Conservation (phyloP, 2,888 invertebrate species). For the Nomada fucata region DNA sequence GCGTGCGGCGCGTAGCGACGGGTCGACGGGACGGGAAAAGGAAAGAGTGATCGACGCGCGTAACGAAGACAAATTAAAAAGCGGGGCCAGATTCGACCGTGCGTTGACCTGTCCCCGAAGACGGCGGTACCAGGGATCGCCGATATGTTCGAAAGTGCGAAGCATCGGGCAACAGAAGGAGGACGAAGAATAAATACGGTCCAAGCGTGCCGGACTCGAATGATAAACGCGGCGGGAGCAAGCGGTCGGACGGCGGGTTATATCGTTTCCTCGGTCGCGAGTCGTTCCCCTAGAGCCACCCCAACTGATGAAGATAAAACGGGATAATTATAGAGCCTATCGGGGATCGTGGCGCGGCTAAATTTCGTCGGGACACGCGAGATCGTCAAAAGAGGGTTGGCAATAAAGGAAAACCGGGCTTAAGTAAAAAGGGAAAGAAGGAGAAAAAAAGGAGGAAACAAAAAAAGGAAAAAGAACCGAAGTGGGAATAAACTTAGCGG, state of each 20-base stretch:
- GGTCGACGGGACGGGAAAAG: slow-evolving; percentile 1
- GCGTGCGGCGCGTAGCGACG: background rate
- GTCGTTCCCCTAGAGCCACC: slow-evolving; percentile 60
- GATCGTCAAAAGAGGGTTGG: slow-evolving; percentile 78
- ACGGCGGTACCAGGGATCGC: background rate
- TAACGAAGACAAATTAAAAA: slow-evolving; percentile 70
- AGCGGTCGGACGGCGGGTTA: slow-evolving; percentile 46
- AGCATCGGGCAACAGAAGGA: background rate
- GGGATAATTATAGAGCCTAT: slow-evolving; percentile 83
- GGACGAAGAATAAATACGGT: slow-evolving; percentile 31
- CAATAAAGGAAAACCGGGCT: slow-evolving; percentile 75
- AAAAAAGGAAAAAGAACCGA: slow-evolving; percentile 26
- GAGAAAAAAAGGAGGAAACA: slow-evolving; percentile 16
- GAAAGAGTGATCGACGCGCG: slow-evolving; percentile 63
- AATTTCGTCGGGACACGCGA: slow-evolving; percentile 81
- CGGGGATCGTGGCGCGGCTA: slow-evolving; percentile 80
- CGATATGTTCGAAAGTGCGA: background rate
- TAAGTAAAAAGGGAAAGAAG: slow-evolving; percentile 44
- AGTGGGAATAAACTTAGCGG: slow-evolving; percentile 61
- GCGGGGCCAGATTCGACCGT: slow-evolving; percentile 19
- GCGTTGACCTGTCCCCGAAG: background rate
- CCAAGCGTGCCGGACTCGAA: slow-evolving; percentile 57
- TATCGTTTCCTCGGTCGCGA: slow-evolving; percentile 66
- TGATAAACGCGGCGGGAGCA: slow-evolving; percentile 58
- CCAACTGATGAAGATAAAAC: slow-evolving; percentile 82